Evolutionary conservation across 2,113 vertebrate species (phyloP), one percentile per base, ranked within the genome.

Genomic region (Oncorhynchus clarkii): DNA sequence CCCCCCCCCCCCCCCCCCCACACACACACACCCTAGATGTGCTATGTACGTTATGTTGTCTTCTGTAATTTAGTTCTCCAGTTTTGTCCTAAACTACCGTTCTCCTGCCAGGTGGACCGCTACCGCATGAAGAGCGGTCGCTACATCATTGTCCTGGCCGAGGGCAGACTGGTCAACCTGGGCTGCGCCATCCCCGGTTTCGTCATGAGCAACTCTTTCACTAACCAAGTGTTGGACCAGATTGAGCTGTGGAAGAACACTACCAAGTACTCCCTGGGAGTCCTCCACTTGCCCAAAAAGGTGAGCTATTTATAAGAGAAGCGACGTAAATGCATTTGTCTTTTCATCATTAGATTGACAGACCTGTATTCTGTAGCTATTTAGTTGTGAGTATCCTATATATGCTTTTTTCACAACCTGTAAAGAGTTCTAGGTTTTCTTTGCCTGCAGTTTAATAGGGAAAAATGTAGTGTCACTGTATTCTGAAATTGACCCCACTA

Each of bases 191-290:
- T 96, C 80, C 97, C 97, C 0, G 99, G 97, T 79, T 99, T 99
- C 2, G 97, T 99, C 73, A 99, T 99, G 98, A 99, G 98, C 93
- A 99, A 99, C 91, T 99, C 97, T 59, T 99, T 99, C 91, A 98
- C 97, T 86, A 99, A 99, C 84, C 98, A 99, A 92, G 97, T 99
- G 73, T 86, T 99, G 92, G 97, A 97, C 2, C 97, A 99, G 92
- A 97, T 99, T 0, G 98, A 99, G 88, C 89, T 99, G 85, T 99
- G 98, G 98, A 96, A 91, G 14, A 94, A 98, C 78, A 93, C 93
- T 0, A 93, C 91, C 75, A 97, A 98, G 79, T 99, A 99, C 2
- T 84, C 96, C 0, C 27, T 98, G 0, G 98, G 97, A 20, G 97
- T 99, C 16, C 94, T 99, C 89, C 98, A 99, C 88, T 67, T 99